phyloP scores from a whole-genome alignment of 2,113 vertebrate species.

The Boulengeromyrus knoepffleri region DNA sequence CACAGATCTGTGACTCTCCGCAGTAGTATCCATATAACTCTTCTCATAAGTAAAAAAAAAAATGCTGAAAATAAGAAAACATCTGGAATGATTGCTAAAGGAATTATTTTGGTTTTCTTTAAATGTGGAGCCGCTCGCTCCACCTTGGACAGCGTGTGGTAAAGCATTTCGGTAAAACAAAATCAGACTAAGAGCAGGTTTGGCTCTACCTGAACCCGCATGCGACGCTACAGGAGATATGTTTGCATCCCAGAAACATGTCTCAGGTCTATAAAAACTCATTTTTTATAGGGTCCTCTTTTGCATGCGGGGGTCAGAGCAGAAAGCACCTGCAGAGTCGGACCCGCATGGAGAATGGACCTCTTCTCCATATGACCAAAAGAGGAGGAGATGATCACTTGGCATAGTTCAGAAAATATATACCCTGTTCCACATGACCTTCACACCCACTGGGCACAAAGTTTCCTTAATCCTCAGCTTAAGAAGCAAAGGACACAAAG shows the following conservation, averaged over 20 bases:
- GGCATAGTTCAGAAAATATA: constrained; percentile 33
- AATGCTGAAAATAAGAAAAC: background rate
- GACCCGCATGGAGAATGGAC: background rate
- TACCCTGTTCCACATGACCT: constrained; percentile 28
- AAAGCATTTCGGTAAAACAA: background rate
- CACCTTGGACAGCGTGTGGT: background rate
- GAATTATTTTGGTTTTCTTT: constrained; percentile 10
- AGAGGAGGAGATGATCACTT: constrained; percentile 21
- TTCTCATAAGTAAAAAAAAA: background rate
- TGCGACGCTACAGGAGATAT: constrained; percentile 26
- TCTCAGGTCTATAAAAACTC: constrained; percentile 31
- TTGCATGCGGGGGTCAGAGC: constrained; percentile 37
- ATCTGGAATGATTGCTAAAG: background rate
- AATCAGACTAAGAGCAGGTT: background rate
- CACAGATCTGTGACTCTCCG: background rate
- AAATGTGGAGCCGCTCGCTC: background rate
- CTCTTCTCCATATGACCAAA: background rate
- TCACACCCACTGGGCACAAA: constrained; percentile 46
- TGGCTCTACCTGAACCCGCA: background rate
- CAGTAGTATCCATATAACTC: background rate
- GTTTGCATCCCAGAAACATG: constrained; percentile 13
- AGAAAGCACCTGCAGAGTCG: background rate
- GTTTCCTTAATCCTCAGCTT: background rate
- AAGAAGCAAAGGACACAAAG: background rate
- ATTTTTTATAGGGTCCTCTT: constrained; percentile 39